A percentile compares a stretch with the other conserved stretches of the same genome.
These are phyloP conservation scores for Rhinophrynus dorsalis DNA, from an alignment of 2,797 vertebrate species.

Conservation along the genomic window DNA sequence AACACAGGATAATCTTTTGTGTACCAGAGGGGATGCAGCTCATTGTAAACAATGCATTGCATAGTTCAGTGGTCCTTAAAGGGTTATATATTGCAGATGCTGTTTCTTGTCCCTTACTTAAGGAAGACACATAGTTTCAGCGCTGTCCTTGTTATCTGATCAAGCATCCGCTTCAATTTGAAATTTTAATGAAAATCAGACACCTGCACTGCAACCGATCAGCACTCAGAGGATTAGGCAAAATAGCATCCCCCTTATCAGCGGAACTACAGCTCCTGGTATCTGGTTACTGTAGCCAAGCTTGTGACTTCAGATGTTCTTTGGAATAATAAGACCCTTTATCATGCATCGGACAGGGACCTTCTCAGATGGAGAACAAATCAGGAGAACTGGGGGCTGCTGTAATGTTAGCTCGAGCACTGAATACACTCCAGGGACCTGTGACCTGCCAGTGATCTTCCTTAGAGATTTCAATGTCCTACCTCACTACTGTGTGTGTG, in stretches of 20 bases:
- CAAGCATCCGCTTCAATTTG: constrained; percentile 79
- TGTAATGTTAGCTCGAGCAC: constrained; percentile 56
- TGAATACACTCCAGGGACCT: constrained; percentile 64
- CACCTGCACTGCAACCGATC: constrained; percentile 85
- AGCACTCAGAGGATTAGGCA: constrained; percentile 69
- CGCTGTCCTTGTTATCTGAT: constrained; percentile 82
- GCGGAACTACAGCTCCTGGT: constrained; percentile 60
- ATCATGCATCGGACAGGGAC: constrained; percentile 68
- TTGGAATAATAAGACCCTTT: constrained; percentile 75
- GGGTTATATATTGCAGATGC: constrained; percentile 56
- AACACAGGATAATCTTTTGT: no score
- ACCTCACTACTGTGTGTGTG: neutral
- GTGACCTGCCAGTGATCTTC: constrained; percentile 53
- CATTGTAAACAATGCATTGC: no score
- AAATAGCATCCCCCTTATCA: constrained; percentile 64
- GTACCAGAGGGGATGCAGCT: no score
- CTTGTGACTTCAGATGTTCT: constrained; percentile 76
- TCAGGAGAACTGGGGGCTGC: constrained; percentile 59
- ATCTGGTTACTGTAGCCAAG: constrained; percentile 74
- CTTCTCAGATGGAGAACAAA: constrained; percentile 72
- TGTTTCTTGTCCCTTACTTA: constrained; percentile 59
- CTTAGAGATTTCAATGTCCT: constrained; percentile 21
- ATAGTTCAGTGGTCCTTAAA: no score
- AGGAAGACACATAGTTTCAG: constrained; percentile 70
- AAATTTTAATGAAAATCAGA: constrained; percentile 95